These are phyloP conservation scores for Archocentrus centrarchus DNA, from an alignment of 2,113 vertebrate species.

Conservation along the genomic window DNA sequence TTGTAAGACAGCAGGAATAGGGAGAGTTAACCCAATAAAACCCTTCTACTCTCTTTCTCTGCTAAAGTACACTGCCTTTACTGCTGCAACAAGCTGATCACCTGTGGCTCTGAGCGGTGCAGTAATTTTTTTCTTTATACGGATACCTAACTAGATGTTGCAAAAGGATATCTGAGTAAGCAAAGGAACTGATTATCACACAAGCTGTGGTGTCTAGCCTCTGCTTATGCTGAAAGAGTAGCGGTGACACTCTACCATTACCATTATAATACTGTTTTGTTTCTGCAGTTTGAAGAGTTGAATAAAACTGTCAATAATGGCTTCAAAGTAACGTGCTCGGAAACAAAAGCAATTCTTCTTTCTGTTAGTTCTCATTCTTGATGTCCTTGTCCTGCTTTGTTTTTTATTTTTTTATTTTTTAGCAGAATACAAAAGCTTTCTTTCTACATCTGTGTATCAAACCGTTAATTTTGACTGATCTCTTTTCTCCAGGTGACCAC, in stretches of 20 bases:
- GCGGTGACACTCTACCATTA: background rate
- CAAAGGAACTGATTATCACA: conserved; percentile 13
- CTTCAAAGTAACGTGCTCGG: background rate
- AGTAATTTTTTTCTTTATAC: conserved; percentile 8
- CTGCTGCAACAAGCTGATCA: conserved; percentile 62
- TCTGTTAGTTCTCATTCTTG: background rate
- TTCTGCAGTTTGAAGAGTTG: conserved; percentile 6
- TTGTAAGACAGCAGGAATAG: conserved; percentile 26
- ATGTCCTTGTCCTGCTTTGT: background rate
- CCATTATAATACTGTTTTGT: conserved; percentile 4
- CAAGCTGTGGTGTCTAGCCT: background rate
- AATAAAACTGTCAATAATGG: background rate
- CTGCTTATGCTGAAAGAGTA: background rate
- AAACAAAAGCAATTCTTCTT: conserved; percentile 7
- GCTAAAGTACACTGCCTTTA: conserved; percentile 28
- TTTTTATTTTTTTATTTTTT: background rate
- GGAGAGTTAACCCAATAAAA: conserved; percentile 57
- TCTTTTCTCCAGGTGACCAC: conserved; percentile 87
- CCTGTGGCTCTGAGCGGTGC: conserved; percentile 61
- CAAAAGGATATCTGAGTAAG: conserved; percentile 12
- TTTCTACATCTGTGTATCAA: background rate
- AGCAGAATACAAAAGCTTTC: background rate
- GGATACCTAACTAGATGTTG: background rate
- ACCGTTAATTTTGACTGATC: background rate
- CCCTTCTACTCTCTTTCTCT: conserved; percentile 6